Evolutionary conservation across 2,888 invertebrate genomes (phyloP).

Genomic region (Colletes collaris): DNA sequence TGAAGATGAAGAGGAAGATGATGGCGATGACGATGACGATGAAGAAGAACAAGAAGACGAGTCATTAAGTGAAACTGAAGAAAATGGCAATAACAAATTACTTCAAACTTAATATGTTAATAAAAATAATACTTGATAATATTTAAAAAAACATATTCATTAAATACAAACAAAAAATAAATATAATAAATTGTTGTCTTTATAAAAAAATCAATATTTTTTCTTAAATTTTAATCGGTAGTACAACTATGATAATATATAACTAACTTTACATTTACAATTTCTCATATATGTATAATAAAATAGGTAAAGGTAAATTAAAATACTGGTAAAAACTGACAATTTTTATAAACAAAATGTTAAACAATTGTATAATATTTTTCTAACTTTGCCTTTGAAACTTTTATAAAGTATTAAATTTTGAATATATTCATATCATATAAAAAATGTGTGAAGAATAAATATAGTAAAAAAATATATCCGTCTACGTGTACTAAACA

Average conservation of each 20-base stretch:
- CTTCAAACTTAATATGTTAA: conserved; percentile 25
- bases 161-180: conserved; percentile 32
- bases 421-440: not conserved
- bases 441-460: conserved; percentile 6
- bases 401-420: not conserved
- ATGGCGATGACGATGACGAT: conserved; percentile 82
- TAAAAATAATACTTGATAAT: conserved; percentile 34
- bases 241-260: not conserved
- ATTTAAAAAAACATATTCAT: conserved; percentile 5
- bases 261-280: not conserved
- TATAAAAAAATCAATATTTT: conserved; percentile 11
- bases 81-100: conserved; percentile 32
- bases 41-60: conserved; percentile 61
- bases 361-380: not conserved
- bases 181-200: conserved; percentile 32
- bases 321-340: no score
- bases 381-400: not conserved
- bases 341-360: no score
- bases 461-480: not conserved
- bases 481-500: not conserved
- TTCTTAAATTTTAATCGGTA: not conserved
- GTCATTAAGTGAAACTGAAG: conserved; percentile 51
- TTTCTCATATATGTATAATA: no score
- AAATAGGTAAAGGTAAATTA: no score
- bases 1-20: conserved; percentile 81